Percentiles rank a stretch among this genome's conserved stretches.
Evolutionary conservation across 2,797 vertebrate genomes (phyloP).

Genomic region (Sphaeramia orbicularis): DNA sequence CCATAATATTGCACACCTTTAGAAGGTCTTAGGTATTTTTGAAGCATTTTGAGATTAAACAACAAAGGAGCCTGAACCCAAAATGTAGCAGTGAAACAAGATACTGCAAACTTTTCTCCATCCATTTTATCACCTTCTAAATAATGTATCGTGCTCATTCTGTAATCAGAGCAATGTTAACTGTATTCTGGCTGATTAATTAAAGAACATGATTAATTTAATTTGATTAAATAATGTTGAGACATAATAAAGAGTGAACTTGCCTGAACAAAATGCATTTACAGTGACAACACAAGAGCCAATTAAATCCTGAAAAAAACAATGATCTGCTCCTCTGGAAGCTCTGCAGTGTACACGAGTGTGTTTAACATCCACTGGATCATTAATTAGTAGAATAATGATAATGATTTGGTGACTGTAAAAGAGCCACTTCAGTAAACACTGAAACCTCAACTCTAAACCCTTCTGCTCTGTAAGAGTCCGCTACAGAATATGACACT

Average conservation of each 20-base stretch:
- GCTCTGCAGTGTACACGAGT: background rate
- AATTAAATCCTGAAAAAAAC: conserved; percentile 1
- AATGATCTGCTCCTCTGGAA: background rate
- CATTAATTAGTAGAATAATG: conserved; percentile 12
- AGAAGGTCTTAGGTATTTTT: too few relatives aligned
- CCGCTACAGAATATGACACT: background rate
- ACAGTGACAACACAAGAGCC: background rate
- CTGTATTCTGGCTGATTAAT: background rate
- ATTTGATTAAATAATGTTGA: too few relatives aligned
- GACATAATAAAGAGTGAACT: background rate
- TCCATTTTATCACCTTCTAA: background rate
- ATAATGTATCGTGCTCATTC: background rate
- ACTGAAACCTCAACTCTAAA: background rate
- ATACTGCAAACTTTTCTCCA: too few relatives aligned
- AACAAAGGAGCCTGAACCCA: too few relatives aligned
- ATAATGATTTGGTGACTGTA: conserved; percentile 5
- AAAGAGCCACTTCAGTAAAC: conserved; percentile 6
- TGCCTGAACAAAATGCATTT: background rate
- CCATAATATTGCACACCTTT: conserved; percentile 1
- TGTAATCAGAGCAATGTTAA: background rate
- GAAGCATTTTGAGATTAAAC: too few relatives aligned
- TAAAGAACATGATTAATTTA: background rate
- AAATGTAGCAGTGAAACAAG: too few relatives aligned
- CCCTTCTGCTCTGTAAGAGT: background rate
- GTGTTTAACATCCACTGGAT: background rate